These are phyloP conservation scores for Sorex araneus DNA, from an alignment of 2,113 vertebrate genomes.

Conservation along the genomic window DNA sequence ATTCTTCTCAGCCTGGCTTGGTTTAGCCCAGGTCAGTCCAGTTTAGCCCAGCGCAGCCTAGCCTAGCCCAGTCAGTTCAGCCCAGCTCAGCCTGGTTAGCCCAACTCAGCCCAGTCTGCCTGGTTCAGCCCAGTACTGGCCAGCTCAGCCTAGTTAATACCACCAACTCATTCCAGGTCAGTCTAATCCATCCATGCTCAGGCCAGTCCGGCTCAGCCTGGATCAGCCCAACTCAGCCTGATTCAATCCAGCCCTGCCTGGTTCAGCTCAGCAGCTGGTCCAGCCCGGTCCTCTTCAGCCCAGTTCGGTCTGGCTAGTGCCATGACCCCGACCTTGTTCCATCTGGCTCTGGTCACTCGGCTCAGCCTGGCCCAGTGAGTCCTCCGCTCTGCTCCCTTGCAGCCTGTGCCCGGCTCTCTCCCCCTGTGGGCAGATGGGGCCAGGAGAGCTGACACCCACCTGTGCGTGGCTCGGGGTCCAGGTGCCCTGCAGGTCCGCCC, in stretches of 20 bases:
- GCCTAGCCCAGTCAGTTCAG: accelerated
- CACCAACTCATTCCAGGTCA: neutral
- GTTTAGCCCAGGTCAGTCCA: accelerated
- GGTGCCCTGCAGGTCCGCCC: neutral
- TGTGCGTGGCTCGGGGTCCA: neutral
- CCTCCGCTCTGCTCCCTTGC: accelerated
- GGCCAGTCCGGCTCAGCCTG: neutral
- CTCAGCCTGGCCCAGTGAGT: too few relatives aligned
- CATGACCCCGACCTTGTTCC: too few relatives aligned
- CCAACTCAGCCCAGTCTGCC: accelerated
- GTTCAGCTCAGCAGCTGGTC: neutral
- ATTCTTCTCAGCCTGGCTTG: accelerated
- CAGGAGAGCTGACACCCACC: neutral
- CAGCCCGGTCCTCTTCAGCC: neutral
- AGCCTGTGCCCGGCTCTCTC: too few relatives aligned
- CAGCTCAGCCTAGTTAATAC: neutral
- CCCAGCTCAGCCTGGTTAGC: accelerated
- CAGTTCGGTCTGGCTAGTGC: too few relatives aligned
- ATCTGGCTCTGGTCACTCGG: neutral
- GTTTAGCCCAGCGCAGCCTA: accelerated
- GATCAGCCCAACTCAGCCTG: neutral
- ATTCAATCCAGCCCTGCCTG: too few relatives aligned
- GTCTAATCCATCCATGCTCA: neutral
- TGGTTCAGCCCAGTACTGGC: accelerated
- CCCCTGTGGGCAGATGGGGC: too few relatives aligned